Conservation (phyloP, 2,113 vertebrate species). For the Tursiops truncatus region DNA sequence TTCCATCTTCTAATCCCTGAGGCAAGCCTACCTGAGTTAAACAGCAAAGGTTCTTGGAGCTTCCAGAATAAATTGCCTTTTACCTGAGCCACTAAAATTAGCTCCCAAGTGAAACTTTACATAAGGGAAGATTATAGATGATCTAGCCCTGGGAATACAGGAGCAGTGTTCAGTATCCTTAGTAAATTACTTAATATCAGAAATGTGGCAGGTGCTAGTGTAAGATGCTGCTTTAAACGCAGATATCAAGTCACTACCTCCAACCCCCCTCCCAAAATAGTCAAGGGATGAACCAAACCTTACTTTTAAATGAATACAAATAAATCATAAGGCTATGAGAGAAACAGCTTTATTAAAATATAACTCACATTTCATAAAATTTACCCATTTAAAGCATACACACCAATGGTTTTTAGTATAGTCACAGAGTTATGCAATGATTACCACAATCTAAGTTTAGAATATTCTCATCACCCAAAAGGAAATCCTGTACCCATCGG, state of each 20-base stretch:
- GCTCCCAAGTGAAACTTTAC: neutral
- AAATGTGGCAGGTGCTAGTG: neutral
- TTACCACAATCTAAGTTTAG: neutral
- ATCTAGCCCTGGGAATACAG: neutral
- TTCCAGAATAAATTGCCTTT: constrained; percentile 40
- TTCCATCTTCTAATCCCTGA: constrained; percentile 48
- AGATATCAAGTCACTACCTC: neutral
- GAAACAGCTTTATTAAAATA: neutral
- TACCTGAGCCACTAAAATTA: constrained; percentile 22
- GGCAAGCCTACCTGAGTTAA: neutral
- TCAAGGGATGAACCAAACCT: neutral
- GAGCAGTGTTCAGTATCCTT: neutral
- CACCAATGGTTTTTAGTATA: neutral
- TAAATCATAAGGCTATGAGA: neutral
- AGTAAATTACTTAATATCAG: neutral
- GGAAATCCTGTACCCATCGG: neutral
- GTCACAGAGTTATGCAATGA: neutral
- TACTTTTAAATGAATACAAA: neutral
- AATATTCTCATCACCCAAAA: neutral
- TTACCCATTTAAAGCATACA: neutral
- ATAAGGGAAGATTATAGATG: neutral
- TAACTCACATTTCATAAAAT: neutral
- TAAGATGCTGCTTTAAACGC: neutral
- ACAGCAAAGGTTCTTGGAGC: constrained; percentile 22
- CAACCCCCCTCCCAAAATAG: neutral